These are phyloP conservation scores for Dendrocopos noguchii DNA, from an alignment of 2,113 vertebrate species.

Conservation along the genomic window DNA sequence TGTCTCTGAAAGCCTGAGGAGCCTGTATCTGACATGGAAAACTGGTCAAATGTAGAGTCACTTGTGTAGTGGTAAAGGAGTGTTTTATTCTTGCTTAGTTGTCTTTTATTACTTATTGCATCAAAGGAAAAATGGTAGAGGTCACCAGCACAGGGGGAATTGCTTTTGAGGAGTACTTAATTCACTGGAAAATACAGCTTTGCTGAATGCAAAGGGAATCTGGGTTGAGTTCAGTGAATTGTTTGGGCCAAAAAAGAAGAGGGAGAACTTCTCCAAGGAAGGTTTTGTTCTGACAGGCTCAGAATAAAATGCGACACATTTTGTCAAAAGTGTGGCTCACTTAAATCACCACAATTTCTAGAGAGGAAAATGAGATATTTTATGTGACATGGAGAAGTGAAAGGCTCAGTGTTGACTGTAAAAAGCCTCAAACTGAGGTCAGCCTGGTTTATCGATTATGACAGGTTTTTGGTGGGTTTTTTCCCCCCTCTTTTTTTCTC, in stretches of 20 bases:
- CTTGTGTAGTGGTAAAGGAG: background rate
- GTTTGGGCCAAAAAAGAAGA: background rate
- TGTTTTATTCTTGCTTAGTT: background rate
- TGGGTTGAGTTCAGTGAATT: background rate
- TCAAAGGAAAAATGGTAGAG: background rate
- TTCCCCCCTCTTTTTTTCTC: background rate
- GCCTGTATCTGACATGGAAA: background rate
- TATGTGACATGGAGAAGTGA: background rate
- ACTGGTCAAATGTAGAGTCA: background rate
- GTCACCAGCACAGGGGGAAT: background rate
- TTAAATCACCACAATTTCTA: background rate
- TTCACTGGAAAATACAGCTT: conserved; percentile 7
- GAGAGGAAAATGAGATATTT: background rate
- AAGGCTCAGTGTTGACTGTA: background rate
- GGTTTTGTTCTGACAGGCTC: background rate
- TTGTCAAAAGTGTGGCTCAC: background rate
- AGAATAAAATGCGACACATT: background rate
- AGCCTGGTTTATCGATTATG: background rate
- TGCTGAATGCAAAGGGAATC: background rate
- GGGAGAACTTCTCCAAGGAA: background rate
- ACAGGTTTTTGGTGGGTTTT: too few species aligned
- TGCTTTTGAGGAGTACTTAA: background rate
- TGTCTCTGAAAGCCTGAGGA: background rate
- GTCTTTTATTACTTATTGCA: background rate
- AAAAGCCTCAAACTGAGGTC: background rate